phyloP scores from a whole-genome alignment of 2,888 invertebrate genomes.

The Chalcis sispes region DNA sequence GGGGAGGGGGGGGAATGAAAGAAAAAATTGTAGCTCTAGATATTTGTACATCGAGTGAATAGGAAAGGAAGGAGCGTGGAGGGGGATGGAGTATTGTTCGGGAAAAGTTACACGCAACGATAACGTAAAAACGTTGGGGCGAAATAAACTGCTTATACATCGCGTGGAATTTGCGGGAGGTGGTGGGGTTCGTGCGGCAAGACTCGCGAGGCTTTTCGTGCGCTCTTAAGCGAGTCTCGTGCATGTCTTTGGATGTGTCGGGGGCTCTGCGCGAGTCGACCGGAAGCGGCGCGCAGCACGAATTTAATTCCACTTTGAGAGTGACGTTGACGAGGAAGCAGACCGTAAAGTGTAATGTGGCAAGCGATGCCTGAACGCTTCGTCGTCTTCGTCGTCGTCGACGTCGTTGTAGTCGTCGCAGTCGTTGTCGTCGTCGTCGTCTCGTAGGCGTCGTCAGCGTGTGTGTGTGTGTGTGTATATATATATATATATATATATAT shows the following conservation, averaged over 20 bases:
- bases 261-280: neutral
- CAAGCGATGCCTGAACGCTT: conserved; percentile 63
- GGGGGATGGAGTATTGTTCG: too few species aligned
- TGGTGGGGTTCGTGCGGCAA: neutral
- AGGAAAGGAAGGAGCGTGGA: too few species aligned
- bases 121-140: too few species aligned
- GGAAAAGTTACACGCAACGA: too few species aligned
- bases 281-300: conserved; percentile 62
- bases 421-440: neutral
- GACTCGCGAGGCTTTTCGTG: conserved; percentile 1
- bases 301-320: conserved; percentile 73
- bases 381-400: conserved; percentile 1
- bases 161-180: neutral
- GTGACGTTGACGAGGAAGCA: conserved; percentile 65
- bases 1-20: too few species aligned
- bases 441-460: neutral
- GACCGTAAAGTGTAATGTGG: conserved; percentile 71
- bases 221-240: neutral
- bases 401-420: conserved; percentile 12
- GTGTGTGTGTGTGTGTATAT: too few species aligned
- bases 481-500: too few species aligned
- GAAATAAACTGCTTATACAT: too few species aligned
- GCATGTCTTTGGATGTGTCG: conserved; percentile 8
- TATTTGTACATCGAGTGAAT: too few species aligned
- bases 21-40: too few species aligned